These are phyloP conservation scores for Microplitis demolitor DNA, from an alignment of 1,140 invertebrate species.

Conservation along the genomic window DNA sequence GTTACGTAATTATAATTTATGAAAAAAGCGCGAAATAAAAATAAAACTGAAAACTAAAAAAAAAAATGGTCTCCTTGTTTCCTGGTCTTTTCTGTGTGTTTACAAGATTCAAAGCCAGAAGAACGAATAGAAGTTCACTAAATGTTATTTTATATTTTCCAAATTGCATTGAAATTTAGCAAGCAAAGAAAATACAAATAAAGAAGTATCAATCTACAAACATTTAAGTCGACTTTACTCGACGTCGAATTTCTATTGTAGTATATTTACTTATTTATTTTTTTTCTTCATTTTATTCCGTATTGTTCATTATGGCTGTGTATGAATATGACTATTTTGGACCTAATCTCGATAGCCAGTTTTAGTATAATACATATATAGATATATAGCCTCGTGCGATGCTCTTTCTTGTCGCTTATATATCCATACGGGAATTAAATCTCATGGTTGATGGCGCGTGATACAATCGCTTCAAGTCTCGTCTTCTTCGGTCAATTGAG, in stretches of 20 bases:
- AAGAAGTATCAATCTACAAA: neutral
- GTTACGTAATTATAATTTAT: no score
- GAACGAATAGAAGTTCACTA: no score
- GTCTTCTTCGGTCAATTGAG: slow-evolving; percentile 14
- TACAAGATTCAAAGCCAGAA: no score
- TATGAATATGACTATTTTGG: neutral
- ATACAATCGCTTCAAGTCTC: slow-evolving; percentile 11
- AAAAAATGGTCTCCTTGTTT: neutral
- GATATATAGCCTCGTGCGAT: slow-evolving; percentile 15
- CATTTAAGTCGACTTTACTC: slow-evolving; percentile 33
- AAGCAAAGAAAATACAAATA: neutral
- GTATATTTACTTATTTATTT: slow-evolving; percentile 14
- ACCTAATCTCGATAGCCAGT: neutral
- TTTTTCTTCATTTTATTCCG: slow-evolving; percentile 14
- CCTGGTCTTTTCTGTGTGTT: no score
- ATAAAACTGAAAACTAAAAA: no score
- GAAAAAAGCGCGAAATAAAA: no score
- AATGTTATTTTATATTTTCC: neutral
- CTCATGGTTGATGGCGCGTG: slow-evolving; percentile 15
- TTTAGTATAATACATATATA: neutral
- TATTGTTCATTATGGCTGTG: neutral
- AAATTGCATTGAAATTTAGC: neutral
- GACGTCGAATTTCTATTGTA: slow-evolving; percentile 31
- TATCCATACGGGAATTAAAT: slow-evolving; percentile 3
- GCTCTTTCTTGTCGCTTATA: neutral